phyloP scores from a whole-genome alignment of 1,140 invertebrate genomes.

The Cydia pomonella region DNA sequence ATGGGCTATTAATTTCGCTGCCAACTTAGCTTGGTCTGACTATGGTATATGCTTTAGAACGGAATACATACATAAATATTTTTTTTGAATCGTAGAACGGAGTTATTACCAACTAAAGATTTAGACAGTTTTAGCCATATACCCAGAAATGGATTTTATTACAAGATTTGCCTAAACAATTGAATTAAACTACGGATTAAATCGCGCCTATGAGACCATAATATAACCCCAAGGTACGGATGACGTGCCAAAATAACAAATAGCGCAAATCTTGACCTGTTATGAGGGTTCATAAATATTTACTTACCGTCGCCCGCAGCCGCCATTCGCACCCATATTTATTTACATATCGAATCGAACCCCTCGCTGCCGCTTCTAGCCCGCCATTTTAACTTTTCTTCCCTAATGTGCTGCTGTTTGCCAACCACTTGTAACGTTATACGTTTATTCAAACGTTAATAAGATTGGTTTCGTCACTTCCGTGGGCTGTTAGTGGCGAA shows the following conservation, averaged over 20 bases:
- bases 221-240: not conserved
- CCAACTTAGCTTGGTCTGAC: no score
- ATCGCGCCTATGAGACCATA: not conserved
- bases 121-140: no score
- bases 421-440: conserved; percentile 37
- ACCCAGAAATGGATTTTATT: no score
- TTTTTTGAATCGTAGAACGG: no score
- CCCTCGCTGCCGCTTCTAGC: not conserved
- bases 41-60: no score
- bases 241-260: not conserved
- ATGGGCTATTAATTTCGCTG: no score
- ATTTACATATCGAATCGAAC: conserved; percentile 46
- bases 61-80: no score
- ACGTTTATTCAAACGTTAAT: conserved; percentile 27
- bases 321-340: conserved; percentile 48
- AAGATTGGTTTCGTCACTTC: conserved; percentile 11
- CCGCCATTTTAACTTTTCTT: conserved; percentile 31
- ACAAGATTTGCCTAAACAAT: no score
- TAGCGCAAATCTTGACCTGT: conserved; percentile 37
- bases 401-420: conserved; percentile 39
- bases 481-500: not conserved
- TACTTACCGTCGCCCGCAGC: conserved; percentile 42
- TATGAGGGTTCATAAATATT: conserved; percentile 37
- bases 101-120: no score
- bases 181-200: no score